Evolutionary conservation across 2,113 vertebrate genomes (phyloP).

Genomic region (Ctenomys sociabilis): DNA sequence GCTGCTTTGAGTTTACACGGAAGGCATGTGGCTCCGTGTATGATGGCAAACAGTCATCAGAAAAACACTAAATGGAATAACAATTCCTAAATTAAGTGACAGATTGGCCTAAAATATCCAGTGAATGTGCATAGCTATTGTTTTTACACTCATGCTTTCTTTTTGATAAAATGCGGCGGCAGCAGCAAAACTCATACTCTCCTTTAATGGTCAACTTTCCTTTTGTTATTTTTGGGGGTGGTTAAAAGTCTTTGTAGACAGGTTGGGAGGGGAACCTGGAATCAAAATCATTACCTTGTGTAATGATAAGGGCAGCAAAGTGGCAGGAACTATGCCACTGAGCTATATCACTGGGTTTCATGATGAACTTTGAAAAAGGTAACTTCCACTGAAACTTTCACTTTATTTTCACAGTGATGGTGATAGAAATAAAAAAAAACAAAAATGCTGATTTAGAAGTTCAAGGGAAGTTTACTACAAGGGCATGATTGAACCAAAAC

Average conservation of each 20-base stretch:
- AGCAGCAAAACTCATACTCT: neutral
- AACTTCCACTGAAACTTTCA: neutral
- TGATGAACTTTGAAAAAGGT: neutral
- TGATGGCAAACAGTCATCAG: neutral
- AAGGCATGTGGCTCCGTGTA: neutral
- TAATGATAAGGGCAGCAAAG: too few relatives aligned
- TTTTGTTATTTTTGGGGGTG: too few relatives aligned
- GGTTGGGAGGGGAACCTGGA: too few relatives aligned
- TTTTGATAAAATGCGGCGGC: neutral
- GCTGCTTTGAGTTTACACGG: neutral
- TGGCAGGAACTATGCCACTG: too few relatives aligned
- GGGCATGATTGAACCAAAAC: neutral
- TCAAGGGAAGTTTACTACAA: neutral
- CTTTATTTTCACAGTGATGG: neutral
- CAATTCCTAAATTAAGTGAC: neutral
- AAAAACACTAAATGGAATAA: neutral
- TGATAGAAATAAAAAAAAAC: neutral
- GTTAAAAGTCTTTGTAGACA: too few relatives aligned
- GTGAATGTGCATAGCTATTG: neutral
- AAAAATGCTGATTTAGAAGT: neutral
- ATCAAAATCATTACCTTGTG: too few relatives aligned
- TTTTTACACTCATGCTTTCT: neutral
- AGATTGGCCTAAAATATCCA: neutral
- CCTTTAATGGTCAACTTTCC: neutral
- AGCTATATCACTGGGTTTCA: too few relatives aligned